phyloP scores from a whole-genome alignment of 2,797 vertebrate genomes.

The Scomberomorus guttatus region DNA sequence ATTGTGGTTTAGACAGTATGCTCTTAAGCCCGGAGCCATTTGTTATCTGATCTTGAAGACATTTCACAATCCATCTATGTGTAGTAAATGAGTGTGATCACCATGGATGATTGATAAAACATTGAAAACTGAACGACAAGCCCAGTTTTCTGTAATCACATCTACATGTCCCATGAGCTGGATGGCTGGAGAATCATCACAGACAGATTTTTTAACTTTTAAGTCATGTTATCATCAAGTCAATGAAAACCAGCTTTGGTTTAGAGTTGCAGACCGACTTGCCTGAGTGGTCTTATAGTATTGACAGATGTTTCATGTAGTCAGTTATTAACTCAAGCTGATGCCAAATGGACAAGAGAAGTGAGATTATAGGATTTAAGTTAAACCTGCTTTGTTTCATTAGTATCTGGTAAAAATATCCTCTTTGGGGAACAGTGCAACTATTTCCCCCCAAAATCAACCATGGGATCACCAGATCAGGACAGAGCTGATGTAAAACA shows the following conservation, averaged over 20 bases:
- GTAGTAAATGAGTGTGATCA: not conserved
- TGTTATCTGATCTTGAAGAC: not conserved
- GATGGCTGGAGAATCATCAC: not conserved
- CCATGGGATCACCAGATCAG: not conserved
- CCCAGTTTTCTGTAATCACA: not conserved
- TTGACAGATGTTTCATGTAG: slow-evolving; percentile 6
- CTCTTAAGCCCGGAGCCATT: not conserved
- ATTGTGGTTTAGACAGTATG: slow-evolving; percentile 3
- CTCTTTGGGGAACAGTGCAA: not conserved
- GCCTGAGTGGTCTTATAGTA: not conserved
- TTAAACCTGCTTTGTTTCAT: slow-evolving; percentile 16
- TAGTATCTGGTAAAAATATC: not conserved
- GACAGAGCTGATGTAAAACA: slow-evolving; percentile 1
- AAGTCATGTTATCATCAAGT: not conserved
- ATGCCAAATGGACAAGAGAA: slow-evolving; percentile 5
- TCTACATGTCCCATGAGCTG: not conserved
- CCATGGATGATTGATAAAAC: not conserved
- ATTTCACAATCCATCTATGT: slow-evolving; percentile 42
- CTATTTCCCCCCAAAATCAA: not conserved
- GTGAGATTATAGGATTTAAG: not conserved
- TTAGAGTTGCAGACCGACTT: not conserved
- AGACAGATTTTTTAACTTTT: not conserved
- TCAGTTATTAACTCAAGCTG: not conserved
- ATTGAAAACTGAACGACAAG: not conserved
- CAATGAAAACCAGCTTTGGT: slow-evolving; percentile 4